Evolutionary conservation across 1,140 invertebrate species (phyloP).

Genomic region (Varroa destructor): DNA sequence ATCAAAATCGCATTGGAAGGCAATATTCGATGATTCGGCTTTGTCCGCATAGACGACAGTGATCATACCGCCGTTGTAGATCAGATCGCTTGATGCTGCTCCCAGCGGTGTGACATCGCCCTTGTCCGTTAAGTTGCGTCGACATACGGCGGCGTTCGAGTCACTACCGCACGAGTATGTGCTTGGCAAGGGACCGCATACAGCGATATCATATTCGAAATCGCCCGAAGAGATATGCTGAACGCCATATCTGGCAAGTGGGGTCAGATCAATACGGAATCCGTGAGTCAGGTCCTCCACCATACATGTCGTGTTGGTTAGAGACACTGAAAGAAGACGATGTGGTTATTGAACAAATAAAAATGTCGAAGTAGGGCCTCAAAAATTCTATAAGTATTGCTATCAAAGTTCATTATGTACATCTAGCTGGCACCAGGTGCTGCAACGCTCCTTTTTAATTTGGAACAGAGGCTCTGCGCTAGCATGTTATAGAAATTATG

Average conservation of each 20-base stretch:
- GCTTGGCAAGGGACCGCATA: conserved; percentile 38
- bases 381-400: not conserved
- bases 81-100: not conserved
- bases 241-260: conserved; percentile 35
- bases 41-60: not conserved
- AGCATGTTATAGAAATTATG: no score
- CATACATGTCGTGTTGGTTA: not conserved
- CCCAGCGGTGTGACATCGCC: not conserved
- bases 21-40: conserved; percentile 36
- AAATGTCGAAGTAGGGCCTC: not conserved
- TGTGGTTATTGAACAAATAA: not conserved
- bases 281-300: conserved; percentile 30
- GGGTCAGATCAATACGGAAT: conserved; percentile 39
- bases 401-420: no score
- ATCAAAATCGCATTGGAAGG: conserved; percentile 39
- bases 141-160: not conserved
- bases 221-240: conserved; percentile 32
- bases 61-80: not conserved
- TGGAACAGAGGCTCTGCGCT: no score
- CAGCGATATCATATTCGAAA: conserved; percentile 40
- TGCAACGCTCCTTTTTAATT: no score
- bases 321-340: conserved; percentile 32
- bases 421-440: no score
- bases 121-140: not conserved
- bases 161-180: conserved; percentile 22